Evolutionary conservation across 2,113 vertebrate species (phyloP), one percentile per base, ranked within the genome.

Genomic region (Pseudorhombus dupliciocellatus): DNA sequence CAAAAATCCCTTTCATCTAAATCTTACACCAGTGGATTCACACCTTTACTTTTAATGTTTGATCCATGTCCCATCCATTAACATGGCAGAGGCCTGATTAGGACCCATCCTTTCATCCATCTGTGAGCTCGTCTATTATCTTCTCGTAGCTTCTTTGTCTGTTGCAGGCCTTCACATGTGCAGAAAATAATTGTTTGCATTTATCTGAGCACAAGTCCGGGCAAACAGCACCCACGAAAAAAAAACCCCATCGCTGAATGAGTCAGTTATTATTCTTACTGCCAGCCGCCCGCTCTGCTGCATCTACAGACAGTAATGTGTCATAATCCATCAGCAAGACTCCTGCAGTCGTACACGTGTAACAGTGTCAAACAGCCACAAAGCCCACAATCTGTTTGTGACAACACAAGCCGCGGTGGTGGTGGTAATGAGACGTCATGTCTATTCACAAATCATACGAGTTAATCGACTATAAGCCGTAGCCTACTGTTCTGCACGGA

Each of bases 341-440:
- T 63, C n/a, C 34, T 37, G 34, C 34, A 37, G 12, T 31, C 37
- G 30, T 11, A 37, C 34, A 37, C 54, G 55, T 50, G 50, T 24
- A 55, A 11, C 2, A 0, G 10, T 34, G 16, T 68, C 31, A 37
- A 51, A 63, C 64, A 26, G 57, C 34, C 21, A 28, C 28, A 28
- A 9, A 8, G 24, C 20, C 18, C 56, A 64, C 44, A 54, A n/a
- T 26, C n/a, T 50, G 28, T 40, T 70, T 44, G 50, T 46, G 24
- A 44, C 24, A 7, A 30, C 59, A 66, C 21, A 7, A 63, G 24
- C 40, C 21, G 11, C 25, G 51, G 11, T 31, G 51, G 5, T 22
- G 55, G 24, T 58, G 58, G 67, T 48, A 56, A 62, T 68, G 56
- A 65, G 50, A 53, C n/a, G 34, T 56, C 64, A n/a, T 21, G 53